Conservation (phyloP, 2,888 invertebrate genomes). For the Polyommatus icarus region DNA sequence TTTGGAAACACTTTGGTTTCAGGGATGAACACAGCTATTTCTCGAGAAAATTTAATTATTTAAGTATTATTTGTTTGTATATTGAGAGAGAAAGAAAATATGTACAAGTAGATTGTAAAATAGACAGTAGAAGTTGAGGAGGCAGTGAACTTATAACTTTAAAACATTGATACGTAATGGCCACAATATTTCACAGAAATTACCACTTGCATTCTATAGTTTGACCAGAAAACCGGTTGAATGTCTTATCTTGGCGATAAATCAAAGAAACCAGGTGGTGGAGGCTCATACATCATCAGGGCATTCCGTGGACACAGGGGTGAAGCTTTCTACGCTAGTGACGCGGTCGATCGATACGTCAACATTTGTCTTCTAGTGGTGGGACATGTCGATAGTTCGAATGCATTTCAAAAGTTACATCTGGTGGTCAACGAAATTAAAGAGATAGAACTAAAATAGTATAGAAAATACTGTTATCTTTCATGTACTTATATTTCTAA, state of each 20-base stretch:
- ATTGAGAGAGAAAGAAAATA: too few relatives aligned
- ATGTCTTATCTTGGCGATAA: conserved; percentile 18
- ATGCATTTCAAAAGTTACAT: neutral
- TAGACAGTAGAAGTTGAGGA: neutral
- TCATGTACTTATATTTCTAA: too few relatives aligned
- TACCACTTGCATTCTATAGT: neutral
- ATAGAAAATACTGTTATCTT: neutral
- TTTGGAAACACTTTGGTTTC: neutral
- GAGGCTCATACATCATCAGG: conserved; percentile 23
- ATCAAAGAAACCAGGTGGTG: conserved; percentile 28
- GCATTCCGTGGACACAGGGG: conserved; percentile 25
- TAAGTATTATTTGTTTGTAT: too few relatives aligned
- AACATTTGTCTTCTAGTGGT: conserved; percentile 62
- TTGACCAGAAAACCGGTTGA: conserved; percentile 28
- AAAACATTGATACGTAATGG: neutral
- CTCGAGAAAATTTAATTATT: too few relatives aligned
- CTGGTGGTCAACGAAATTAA: neutral
- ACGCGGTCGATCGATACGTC: conserved; percentile 56
- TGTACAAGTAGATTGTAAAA: neutral
- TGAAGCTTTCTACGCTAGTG: conserved; percentile 44
- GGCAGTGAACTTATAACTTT: neutral
- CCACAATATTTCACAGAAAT: neutral
- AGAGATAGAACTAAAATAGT: neutral
- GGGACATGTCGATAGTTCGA: neutral
- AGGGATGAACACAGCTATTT: too few relatives aligned